Base-by-base conservation (phyloP, 1,140 invertebrate species). In the Goniozus legneri region DNA sequence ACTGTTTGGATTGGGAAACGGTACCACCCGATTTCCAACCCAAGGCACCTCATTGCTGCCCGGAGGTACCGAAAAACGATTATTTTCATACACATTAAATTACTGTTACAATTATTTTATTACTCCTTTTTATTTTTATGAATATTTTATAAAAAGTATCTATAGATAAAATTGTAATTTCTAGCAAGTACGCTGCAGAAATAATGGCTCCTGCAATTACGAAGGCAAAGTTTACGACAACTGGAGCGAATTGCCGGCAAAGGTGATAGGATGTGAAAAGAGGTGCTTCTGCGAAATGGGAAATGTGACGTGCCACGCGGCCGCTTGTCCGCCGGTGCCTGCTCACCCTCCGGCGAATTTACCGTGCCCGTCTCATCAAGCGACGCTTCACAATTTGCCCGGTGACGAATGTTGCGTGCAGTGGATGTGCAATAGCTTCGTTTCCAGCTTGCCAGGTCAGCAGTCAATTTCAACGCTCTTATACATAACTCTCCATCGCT, bases 211-310 rank as follows among this genome's bases (percentile, higher is more conserved):
- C 0, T 91, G 88, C 59, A 63, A 74, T 22, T 88, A 87, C 54
- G 80, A 85, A 50, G 85, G 82, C 33, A 69, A 81, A 32, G 73
- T 71, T 53, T 89, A 80, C 62, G 69, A 77, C 20, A 80, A 81
- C 52, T 80, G 77, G 76, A 76, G 72, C 37, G 59, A 65, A 52
- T 62, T 81, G 40, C 79, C 79, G 12, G 60, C 72, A 65, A 77
- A 88, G 71, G 57, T 87, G 14, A 82, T 81, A 37, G 89, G 90
- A 36, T 95, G 92, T 64, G 88, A 92, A 41, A 82, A 89, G 48
- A 78, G 84, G 57, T 95, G 92, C 70, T 90, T 84, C 67, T 95
- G 92, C 60, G 87, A 92, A 64, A 85, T 86, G 66, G 91, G 91
- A 18, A 88, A 88, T 51, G 78, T 95, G 3, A 87, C 89, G 35